Conservation (phyloP, 1,140 invertebrate genomes). For the Coelopa frigida region DNA sequence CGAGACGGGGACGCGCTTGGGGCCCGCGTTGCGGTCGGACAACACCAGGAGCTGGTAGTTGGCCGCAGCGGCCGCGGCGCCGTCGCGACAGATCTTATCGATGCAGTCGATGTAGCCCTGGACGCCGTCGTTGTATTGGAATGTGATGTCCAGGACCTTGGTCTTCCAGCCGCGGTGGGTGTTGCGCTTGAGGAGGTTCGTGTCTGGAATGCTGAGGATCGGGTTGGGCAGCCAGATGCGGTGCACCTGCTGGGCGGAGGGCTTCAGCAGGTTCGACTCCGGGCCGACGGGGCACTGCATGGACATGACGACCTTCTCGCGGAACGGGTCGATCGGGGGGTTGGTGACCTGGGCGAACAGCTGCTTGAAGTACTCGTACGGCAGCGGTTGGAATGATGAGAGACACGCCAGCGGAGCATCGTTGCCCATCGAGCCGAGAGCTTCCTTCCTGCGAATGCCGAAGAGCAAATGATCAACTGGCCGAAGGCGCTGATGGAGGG, state of each 20-base stretch:
- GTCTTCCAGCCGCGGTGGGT: conserved; percentile 87
- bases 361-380: conserved; percentile 98
- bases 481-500: neutral
- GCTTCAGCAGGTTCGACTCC: conserved; percentile 89
- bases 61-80: conserved; percentile 67
- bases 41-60: conserved; percentile 84
- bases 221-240: conserved; percentile 91
- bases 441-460: conserved; percentile 77
- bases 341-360: conserved; percentile 99
- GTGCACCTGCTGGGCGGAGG: conserved; percentile 82
- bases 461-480: neutral
- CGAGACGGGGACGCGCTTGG: conserved; percentile 68
- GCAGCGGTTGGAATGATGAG: conserved; percentile 86
- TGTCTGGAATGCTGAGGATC: conserved; percentile 84
- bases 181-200: conserved; percentile 79
- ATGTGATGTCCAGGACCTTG: conserved; percentile 86
- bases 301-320: conserved; percentile 98
- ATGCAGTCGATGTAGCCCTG: conserved; percentile 71
- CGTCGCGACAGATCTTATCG: conserved; percentile 72
- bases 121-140: conserved; percentile 62
- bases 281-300: conserved; percentile 86
- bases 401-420: conserved; percentile 95
- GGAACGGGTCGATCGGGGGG: conserved; percentile 99
- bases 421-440: conserved; percentile 98
- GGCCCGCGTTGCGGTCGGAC: conserved; percentile 73